A percentile compares a stretch with the other conserved stretches of the same genome.
Evolutionary conservation across 2,113 vertebrate genomes (phyloP).

Genomic region (Megaceryle maxima): DNA sequence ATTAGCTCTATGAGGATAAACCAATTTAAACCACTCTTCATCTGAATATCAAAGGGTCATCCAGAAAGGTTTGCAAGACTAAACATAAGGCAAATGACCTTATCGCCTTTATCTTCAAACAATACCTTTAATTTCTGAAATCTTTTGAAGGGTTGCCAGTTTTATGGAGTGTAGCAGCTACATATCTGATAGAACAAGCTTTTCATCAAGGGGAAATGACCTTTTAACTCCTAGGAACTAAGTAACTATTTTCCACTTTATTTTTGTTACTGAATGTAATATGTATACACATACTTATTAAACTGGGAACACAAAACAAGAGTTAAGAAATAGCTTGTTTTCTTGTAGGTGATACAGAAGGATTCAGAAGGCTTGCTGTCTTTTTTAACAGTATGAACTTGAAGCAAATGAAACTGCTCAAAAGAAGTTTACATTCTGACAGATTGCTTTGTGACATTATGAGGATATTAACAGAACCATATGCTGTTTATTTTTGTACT

Average conservation of each 20-base stretch:
- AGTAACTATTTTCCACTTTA: constrained; percentile 16
- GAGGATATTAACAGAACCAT: constrained; percentile 29
- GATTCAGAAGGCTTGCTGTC: neutral
- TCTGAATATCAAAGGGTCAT: constrained; percentile 66
- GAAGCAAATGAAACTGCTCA: neutral
- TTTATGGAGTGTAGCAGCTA: constrained; percentile 28
- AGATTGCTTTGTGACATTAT: constrained; percentile 25
- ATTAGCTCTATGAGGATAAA: constrained; percentile 39
- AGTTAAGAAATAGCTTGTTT: neutral
- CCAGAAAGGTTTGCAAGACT: constrained; percentile 44
- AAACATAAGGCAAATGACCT: constrained; percentile 41
- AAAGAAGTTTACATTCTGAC: constrained; percentile 15
- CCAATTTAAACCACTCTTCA: constrained; percentile 20
- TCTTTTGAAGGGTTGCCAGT: constrained; percentile 62
- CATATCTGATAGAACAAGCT: constrained; percentile 50
- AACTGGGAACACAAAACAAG: neutral
- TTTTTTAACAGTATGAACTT: neutral
- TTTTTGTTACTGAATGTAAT: constrained; percentile 32
- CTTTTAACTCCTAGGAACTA: constrained; percentile 50
- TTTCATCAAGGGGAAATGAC: constrained; percentile 47
- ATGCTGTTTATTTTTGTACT: constrained; percentile 48
- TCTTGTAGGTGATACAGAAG: neutral
- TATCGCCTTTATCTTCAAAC: constrained; percentile 68
- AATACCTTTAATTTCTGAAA: constrained; percentile 54
- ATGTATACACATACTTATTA: neutral